Evolutionary conservation across 1,140 invertebrate species (phyloP).

Genomic region (Melanaphis sacchari): DNA sequence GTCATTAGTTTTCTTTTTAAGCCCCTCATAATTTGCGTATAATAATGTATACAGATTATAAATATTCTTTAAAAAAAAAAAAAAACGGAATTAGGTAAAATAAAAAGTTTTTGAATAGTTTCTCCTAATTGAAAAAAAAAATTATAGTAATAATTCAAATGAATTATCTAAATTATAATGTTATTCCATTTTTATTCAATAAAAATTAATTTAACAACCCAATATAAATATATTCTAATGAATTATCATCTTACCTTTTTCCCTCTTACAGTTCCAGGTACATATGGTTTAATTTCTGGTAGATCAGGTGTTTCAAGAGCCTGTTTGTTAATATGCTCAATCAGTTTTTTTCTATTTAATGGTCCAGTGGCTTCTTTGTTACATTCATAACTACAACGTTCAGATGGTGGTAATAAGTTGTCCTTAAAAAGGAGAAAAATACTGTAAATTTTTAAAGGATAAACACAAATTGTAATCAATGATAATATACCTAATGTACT

Average conservation of each 20-base stretch:
- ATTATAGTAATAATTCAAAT: neutral
- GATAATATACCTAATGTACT: neutral
- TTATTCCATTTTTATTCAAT: neutral
- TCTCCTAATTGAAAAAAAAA: neutral
- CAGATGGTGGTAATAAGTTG: conserved; percentile 92
- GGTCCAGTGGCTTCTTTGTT: conserved; percentile 94
- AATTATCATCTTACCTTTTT: conserved; percentile 74
- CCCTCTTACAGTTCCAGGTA: conserved; percentile 86
- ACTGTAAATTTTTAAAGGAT: neutral
- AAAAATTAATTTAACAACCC: neutral
- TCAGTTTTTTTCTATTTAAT: conserved; percentile 92
- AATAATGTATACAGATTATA: too few relatives aligned
- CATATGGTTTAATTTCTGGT: conserved; percentile 94
- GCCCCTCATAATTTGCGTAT: too few relatives aligned
- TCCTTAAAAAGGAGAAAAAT: conserved; percentile 74
- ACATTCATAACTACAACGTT: conserved; percentile 95
- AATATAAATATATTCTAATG: neutral
- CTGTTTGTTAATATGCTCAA: conserved; percentile 97
- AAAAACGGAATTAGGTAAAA: neutral
- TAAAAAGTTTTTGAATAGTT: neutral
- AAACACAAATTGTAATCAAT: neutral
- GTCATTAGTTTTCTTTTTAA: too few relatives aligned
- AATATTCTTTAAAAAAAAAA: too few relatives aligned
- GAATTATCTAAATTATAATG: too few relatives aligned
- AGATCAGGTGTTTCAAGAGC: conserved; percentile 96